A percentile compares a stretch with the other conserved stretches of the same genome.
Evolutionary conservation across 2,113 vertebrate genomes (phyloP).

Genomic region (Anser cygnoides): DNA sequence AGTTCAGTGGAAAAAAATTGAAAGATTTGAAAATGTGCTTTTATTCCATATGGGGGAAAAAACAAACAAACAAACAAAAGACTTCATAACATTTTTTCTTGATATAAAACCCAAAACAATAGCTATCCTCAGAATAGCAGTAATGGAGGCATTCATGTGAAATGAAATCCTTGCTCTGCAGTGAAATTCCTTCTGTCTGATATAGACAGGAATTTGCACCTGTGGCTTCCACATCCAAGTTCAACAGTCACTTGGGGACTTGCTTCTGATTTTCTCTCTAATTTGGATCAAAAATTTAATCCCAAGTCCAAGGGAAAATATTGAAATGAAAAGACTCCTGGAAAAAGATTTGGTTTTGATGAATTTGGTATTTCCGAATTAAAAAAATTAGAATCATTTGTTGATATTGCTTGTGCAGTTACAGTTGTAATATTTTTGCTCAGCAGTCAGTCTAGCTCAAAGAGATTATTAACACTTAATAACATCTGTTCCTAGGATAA

Average conservation of each 20-base stretch:
- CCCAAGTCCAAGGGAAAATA: not conserved
- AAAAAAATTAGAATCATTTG: not conserved
- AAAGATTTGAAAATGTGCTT: slow-evolving; percentile 2
- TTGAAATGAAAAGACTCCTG: not conserved
- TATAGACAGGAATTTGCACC: slow-evolving; percentile 38
- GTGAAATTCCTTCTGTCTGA: slow-evolving; percentile 41
- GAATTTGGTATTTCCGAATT: not conserved
- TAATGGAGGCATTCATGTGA: slow-evolving; percentile 46
- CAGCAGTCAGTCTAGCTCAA: not conserved
- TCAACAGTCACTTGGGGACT: slow-evolving; percentile 1
- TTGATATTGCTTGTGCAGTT: not conserved
- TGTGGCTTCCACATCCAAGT: slow-evolving; percentile 31
- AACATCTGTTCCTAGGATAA: not conserved
- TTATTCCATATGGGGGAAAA: not conserved
- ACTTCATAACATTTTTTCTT: not conserved
- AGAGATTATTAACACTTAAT: not conserved
- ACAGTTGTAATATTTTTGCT: not conserved
- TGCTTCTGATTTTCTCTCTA: slow-evolving; percentile 8
- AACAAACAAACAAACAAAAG: not conserved
- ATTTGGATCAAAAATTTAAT: slow-evolving; percentile 8
- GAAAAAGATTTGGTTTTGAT: not conserved
- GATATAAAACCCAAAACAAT: not conserved
- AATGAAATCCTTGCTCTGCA: not conserved
- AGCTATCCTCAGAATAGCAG: slow-evolving; percentile 13
- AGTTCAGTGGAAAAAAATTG: not conserved